Base-by-base conservation (phyloP, 2,113 vertebrate genomes). In the Eurypyga helias region DNA sequence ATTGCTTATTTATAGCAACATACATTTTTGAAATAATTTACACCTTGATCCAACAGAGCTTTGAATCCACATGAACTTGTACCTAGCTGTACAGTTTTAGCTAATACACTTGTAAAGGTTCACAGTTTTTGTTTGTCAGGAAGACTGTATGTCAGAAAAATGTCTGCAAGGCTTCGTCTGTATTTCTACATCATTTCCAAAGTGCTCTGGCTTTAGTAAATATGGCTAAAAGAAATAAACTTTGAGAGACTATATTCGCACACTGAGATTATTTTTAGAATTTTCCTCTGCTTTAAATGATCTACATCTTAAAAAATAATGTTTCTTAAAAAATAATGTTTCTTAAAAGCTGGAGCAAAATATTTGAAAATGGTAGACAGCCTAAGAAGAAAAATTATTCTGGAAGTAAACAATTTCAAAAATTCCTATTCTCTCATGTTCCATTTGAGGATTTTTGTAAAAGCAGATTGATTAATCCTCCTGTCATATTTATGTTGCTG, bases 171-270 rank as follows among this genome's bases (percentile, higher is more conserved):
- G 9, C n/a, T 71, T 90, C 33, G 15, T 51, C 20, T 78, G 10
- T 58, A 57, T 90, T 92, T 95, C 87, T 89, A 89, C 26, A 51
- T 70, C 16, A 55, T 60, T 89, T 34, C 60, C 29, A n/a, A 75
- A 78, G 28, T 70, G 51, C 60, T 84, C 12, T 31, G 26, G 33
- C 41, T 73, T 92, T 62, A 54, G 51, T 67, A 89, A 92, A 89
- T 41, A 83, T 46, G 91, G 76, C 72, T 91, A 82, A 87, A 64
- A 84, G n/a, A 92, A 96, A 91, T 72, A 91, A 95, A 81, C 9
- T 84, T 73, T 29, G 43, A 75, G 51, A 33, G 43, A 34, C 43
- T 75, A 49, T 51, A 75, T 73, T 87, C 64, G 89, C 65, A 88
- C 38, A 71, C 25, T 21, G 41, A 73, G 31, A 69, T 4, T 84